Evolutionary conservation across 2,797 vertebrate species (phyloP), one percentile per base, ranked within the genome.

Genomic region (Aulostomus chinensis): DNA sequence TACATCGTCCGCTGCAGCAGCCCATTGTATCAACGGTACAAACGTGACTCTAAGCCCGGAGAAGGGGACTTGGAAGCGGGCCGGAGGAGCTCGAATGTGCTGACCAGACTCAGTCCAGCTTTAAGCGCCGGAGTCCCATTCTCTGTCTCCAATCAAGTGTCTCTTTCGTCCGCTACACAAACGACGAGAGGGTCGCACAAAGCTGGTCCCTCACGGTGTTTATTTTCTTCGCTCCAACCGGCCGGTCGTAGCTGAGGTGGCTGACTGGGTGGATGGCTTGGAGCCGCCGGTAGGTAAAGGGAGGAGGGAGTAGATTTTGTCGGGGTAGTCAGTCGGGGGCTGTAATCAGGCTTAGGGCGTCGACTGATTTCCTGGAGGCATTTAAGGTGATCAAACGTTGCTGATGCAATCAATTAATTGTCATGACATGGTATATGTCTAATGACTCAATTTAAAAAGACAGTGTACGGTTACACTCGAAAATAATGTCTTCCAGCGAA

Each of bases 1-100:
- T 90, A 84, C 94, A 94, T 61, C 93, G 91, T 48, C 95, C 93
- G 32, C 93, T 93, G 78, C 95, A 96, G 86, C 91, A 95, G 80
- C 93, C 93, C 94, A 93, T 93, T 79, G 87, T 93, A 84, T 75
- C 61, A 41, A 59, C 65, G 57, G 48, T 9, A 47, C 11, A 42
- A 81, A 66, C 64, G 56, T 37, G 73, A 69, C 60, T 75, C 65
- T 38, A 48, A 58, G 58, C 12, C 36, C 50, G 38, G 16, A 21
- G 39, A 29, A 47, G 43, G 4, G 42, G 58, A 59, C 58, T 60
- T 61, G 38, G 18, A 33, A 29, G 6, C 38, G 28, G 62, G 37
- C 60, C 55, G 14, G 36, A 34, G 22, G 54, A 60, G 47, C 72
- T 75, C 28, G 5, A n/a, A 4, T 37, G 49, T 32, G 43, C 58